A percentile compares a stretch with the other conserved stretches of the same genome.
Conservation (phyloP, 1,140 invertebrate genomes). For the Lasaia peninsularis region DNA sequence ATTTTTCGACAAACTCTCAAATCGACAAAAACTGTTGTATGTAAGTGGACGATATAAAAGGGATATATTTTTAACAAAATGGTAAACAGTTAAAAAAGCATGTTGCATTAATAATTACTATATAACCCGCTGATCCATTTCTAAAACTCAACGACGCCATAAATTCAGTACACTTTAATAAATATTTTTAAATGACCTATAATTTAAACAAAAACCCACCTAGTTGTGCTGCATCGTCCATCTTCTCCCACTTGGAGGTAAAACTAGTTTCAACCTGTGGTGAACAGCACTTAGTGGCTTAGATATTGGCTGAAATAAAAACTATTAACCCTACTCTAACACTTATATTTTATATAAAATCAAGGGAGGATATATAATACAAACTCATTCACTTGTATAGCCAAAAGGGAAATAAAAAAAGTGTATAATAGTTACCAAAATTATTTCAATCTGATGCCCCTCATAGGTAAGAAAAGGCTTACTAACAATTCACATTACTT, state of each 20-base stretch:
- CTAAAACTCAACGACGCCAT: neutral
- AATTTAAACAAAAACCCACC: conserved; percentile 67
- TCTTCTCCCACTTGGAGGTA: conserved; percentile 80
- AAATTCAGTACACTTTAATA: neutral
- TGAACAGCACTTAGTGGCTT: conserved; percentile 62
- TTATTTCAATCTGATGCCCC: too few species aligned
- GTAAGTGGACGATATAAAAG: too few species aligned
- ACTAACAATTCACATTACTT: too few species aligned
- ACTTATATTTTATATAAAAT: conserved; percentile 12
- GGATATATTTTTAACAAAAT: too few species aligned
- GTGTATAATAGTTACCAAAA: too few species aligned
- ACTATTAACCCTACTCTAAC: conserved; percentile 57
- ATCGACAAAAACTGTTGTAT: too few species aligned
- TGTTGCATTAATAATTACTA: too few species aligned
- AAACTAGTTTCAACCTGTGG: conserved; percentile 73
- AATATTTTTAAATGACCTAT: conserved; percentile 9
- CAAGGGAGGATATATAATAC: too few species aligned
- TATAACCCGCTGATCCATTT: neutral
- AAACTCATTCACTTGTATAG: neutral
- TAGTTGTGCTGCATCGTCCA: conserved; percentile 81
- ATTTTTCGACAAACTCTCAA: too few species aligned
- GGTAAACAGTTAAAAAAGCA: too few species aligned
- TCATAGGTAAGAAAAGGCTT: too few species aligned
- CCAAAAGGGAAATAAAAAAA: too few species aligned
- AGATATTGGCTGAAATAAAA: conserved; percentile 70